Base-by-base conservation (phyloP, 2,797 vertebrate genomes). In the Cynodonichthys magdalenae region DNA sequence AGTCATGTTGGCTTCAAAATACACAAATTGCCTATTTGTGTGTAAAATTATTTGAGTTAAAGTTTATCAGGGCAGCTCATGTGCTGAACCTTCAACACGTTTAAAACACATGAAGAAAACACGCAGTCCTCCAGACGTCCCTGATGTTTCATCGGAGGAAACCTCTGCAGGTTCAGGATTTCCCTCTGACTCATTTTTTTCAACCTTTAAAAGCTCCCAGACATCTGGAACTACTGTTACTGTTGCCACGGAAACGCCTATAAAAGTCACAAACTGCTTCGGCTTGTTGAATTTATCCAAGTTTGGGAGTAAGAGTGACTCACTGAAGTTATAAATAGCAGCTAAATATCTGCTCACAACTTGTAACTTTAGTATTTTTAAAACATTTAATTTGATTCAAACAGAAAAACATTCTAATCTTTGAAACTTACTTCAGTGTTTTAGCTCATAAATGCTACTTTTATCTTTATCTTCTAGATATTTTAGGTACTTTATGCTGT, bases 171-270 rank as follows among this genome's bases (percentile, higher is more conserved):
- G n/a, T 4, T 31, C 31, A 31, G 31, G 31, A 31, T 31, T 31
- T 31, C 31, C 31, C 31, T 69, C 49, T 53, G 54, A 53, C 15
- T 70, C 12, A 59, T 59, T 12, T 19, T n/a, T 28, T 50, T 18
- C 42, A 14, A 52, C 1, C 15, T 31, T 47, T 47, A 62, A 41
- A 18, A 31, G 31, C 31, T 1, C 31, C 31, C 49, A 41, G 3
- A 31, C 48, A 20, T 44, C 50, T 59, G 48, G 29, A 47, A 57
- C 52, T 29, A 7, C 57, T 63, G 48, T 41, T 31, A 1, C 29
- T 4, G 24, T 57, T 24, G 44, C 46, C 41, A 44, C 56, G 50
- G 57, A 60, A 24, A 60, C 28, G 18, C 24, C 18, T 3, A 4
- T 54, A n/a, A 58, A 47, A 29, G n/a, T 39, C 50, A 53, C 4